phyloP scores from a whole-genome alignment of 2,797 vertebrate genomes.

The Picus viridis region DNA sequence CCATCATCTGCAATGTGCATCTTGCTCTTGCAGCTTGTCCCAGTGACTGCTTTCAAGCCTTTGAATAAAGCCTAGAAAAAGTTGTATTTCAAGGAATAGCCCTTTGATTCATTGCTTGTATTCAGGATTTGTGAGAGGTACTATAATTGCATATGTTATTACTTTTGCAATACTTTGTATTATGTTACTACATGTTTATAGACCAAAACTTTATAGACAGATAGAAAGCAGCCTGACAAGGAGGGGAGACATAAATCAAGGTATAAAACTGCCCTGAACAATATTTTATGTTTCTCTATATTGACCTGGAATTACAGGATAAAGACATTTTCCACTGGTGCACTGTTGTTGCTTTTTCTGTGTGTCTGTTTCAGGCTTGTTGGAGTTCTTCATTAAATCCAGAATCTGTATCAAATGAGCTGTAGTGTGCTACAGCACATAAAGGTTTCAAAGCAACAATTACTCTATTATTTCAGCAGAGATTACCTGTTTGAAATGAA shows the following conservation, averaged over 20 bases:
- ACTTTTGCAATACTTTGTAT: conserved; percentile 56
- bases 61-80: conserved; percentile 2
- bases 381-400: conserved; percentile 45
- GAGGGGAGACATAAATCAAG: conserved; percentile 51
- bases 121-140: conserved; percentile 45
- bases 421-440: conserved; percentile 51
- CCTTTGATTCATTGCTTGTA: conserved; percentile 59
- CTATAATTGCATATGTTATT: conserved; percentile 58
- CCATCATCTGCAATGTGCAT: conserved; percentile 24
- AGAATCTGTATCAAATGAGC: conserved; percentile 62
- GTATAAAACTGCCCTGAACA: conserved; percentile 52
- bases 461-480: conserved; percentile 75
- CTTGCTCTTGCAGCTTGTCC: not conserved
- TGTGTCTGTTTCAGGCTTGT: conserved; percentile 5
- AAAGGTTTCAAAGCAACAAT: conserved; percentile 73
- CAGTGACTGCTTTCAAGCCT: not conserved
- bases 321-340: conserved; percentile 57
- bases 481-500: conserved; percentile 78
- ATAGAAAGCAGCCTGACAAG: conserved; percentile 47
- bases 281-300: conserved; percentile 59
- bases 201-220: conserved; percentile 60
- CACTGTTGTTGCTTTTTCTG: not conserved
- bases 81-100: conserved; percentile 20
- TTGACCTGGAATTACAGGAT: conserved; percentile 52
- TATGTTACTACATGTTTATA: conserved; percentile 51